A percentile compares a stretch with the other conserved stretches of the same genome.
Conservation (phyloP, 1,140 invertebrate genomes). For the Apis dorsata region DNA sequence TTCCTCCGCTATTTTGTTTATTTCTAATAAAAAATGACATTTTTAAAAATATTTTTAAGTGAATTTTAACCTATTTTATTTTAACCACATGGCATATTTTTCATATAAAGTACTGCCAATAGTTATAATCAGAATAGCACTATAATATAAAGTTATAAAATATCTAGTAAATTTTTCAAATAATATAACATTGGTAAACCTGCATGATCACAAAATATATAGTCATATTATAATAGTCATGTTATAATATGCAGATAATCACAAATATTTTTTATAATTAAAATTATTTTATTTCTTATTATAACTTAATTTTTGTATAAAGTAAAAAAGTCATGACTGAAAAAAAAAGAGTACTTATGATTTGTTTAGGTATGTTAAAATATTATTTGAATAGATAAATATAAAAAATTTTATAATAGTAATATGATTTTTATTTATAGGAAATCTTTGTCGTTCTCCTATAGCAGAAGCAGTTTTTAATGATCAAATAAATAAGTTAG, state of each 20-base stretch:
- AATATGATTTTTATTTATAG: conserved; percentile 75
- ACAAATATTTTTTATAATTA: background rate
- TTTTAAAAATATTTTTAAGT: conserved; percentile 24
- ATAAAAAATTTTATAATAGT: background rate
- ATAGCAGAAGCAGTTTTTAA: conserved; percentile 94
- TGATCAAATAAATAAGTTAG: conserved; percentile 84
- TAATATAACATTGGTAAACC: background rate
- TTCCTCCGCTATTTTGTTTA: conserved; percentile 43
- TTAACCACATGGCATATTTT: conserved; percentile 40
- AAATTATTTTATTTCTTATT: too few relatives aligned
- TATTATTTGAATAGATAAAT: background rate
- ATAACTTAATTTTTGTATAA: background rate
- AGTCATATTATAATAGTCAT: too few relatives aligned
- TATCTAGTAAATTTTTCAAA: background rate
- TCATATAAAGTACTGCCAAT: background rate
- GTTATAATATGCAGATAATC: too few relatives aligned
- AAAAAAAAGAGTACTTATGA: conserved; percentile 79
- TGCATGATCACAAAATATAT: background rate
- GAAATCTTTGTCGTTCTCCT: conserved; percentile 95
- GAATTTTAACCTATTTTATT: conserved; percentile 2
- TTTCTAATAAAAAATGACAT: conserved; percentile 75
- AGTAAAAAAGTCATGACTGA: conserved; percentile 43
- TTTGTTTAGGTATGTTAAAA: conserved; percentile 78
- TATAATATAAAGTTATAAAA: background rate
- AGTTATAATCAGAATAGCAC: background rate